Conservation (phyloP, 2,797 vertebrate genomes). For the Mormyrops boulengeri region DNA sequence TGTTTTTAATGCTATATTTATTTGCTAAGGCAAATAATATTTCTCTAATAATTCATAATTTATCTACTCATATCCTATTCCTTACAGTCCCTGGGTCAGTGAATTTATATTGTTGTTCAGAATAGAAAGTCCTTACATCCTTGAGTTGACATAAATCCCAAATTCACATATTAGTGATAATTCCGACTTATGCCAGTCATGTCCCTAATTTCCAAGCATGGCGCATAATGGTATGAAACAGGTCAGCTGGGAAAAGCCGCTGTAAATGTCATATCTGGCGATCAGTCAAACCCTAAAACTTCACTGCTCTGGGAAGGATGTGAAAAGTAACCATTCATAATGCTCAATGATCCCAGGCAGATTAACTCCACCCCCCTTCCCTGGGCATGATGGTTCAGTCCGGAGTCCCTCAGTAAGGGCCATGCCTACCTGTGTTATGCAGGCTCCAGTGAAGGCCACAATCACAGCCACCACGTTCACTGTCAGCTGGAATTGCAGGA, state of each 20-base stretch:
- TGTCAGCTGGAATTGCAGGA: conserved; percentile 96
- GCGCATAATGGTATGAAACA: background rate
- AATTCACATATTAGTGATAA: background rate
- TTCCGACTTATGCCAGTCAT: background rate
- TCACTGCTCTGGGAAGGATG: background rate
- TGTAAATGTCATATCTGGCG: background rate
- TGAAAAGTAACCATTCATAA: background rate
- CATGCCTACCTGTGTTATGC: conserved; percentile 84
- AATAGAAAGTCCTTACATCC: background rate
- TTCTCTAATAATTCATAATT: background rate
- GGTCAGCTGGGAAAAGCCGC: background rate
- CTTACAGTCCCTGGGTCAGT: background rate
- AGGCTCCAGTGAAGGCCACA: conserved; percentile 93
- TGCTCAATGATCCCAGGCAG: background rate
- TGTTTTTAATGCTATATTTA: background rate
- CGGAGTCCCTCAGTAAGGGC: background rate
- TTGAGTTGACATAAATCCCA: background rate
- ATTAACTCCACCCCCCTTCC: background rate
- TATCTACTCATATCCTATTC: background rate
- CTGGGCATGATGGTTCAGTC: background rate
- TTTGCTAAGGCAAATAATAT: background rate
- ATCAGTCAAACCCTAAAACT: background rate
- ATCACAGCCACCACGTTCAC: conserved; percentile 96
- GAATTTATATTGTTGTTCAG: background rate
- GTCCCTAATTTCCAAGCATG: background rate